Percentiles rank a stretch among this genome's conserved stretches.
phyloP scores from a whole-genome alignment of 1,140 invertebrate genomes.

The Drosophila murphyi region DNA sequence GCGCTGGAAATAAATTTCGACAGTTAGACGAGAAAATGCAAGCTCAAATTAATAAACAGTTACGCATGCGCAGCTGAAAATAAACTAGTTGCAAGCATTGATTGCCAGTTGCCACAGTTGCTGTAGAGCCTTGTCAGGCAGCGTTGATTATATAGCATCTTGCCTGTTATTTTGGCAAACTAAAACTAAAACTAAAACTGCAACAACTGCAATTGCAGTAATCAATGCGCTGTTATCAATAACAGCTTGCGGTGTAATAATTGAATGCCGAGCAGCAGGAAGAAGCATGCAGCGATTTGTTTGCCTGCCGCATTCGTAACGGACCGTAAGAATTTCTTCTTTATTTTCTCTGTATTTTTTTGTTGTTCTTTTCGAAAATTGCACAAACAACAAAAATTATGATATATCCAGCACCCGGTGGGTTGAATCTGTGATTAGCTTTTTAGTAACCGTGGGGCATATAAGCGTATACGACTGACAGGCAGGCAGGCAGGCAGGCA shows the following conservation, averaged over 20 bases:
- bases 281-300: slow-evolving; percentile 34
- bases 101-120: slow-evolving; percentile 9
- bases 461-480: slow-evolving; percentile 16
- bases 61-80: slow-evolving; percentile 65
- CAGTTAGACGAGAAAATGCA: slow-evolving; percentile 29
- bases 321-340: slow-evolving; percentile 55
- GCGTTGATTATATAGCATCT: slow-evolving; percentile 45
- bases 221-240: slow-evolving; percentile 61
- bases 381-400: slow-evolving; percentile 75
- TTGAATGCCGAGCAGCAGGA: slow-evolving; percentile 28
- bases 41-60: slow-evolving; percentile 77
- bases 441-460: slow-evolving; percentile 9
- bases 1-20: background rate
- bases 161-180: slow-evolving; percentile 49
- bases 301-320: slow-evolving; percentile 26
- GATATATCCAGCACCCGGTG: slow-evolving; percentile 57
- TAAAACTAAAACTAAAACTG: background rate
- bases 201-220: slow-evolving; percentile 48
- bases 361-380: slow-evolving; percentile 56
- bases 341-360: background rate
- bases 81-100: slow-evolving; percentile 57
- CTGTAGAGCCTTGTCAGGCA: slow-evolving; percentile 1
- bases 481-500: slow-evolving; percentile 9
- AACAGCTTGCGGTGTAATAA: slow-evolving; percentile 57
- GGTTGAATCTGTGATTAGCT: slow-evolving; percentile 62